Evolutionary conservation across 2,888 invertebrate species (phyloP).

Genomic region (Iselma pallidipennis): DNA sequence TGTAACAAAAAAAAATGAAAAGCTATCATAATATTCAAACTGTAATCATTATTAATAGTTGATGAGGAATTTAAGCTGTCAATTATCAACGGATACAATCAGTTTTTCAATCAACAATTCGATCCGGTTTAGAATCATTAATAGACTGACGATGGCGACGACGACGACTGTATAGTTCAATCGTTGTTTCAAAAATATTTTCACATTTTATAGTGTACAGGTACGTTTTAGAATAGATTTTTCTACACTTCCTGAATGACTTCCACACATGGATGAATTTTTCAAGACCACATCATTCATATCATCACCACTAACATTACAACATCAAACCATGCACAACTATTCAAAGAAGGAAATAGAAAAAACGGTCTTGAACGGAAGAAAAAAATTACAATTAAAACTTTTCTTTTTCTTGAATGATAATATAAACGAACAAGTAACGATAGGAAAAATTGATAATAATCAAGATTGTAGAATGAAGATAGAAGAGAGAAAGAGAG

Average conservation of each 20-base stretch:
- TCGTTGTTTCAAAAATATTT: no score
- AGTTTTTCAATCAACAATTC: constrained; percentile 6
- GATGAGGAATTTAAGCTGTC: constrained; percentile 5
- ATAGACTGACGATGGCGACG: background rate
- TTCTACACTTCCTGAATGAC: background rate
- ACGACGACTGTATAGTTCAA: no score
- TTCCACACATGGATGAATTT: background rate
- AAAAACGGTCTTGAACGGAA: background rate
- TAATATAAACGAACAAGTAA: no score
- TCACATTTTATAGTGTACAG: no score
- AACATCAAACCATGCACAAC: background rate
- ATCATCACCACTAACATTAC: background rate
- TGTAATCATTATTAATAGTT: background rate
- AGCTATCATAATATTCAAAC: background rate
- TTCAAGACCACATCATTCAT: background rate
- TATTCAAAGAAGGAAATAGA: background rate
- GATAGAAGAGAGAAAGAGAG: background rate
- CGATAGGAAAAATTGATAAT: background rate
- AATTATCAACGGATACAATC: constrained; percentile 7
- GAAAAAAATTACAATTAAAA: background rate
- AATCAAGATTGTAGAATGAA: background rate
- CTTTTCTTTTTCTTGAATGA: no score
- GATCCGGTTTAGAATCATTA: constrained; percentile 8
- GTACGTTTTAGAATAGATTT: no score
- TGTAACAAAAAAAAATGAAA: background rate